Conservation (phyloP, 2,113 vertebrate species). For the Abramis brama region DNA sequence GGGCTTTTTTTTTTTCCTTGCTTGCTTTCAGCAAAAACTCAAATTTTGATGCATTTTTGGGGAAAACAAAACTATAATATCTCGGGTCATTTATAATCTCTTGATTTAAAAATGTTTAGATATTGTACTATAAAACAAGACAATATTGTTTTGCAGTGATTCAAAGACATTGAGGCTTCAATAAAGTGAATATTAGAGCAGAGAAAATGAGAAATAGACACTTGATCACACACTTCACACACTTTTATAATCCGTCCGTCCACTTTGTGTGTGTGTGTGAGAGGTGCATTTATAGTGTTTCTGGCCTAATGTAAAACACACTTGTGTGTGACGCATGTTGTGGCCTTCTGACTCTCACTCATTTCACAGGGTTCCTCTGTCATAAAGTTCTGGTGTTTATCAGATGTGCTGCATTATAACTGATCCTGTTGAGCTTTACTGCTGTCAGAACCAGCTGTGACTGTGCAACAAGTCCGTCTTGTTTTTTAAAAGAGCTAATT, state of each 20-base stretch:
- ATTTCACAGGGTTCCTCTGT: not conserved
- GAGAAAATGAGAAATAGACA: not conserved
- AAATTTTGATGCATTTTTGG: not conserved
- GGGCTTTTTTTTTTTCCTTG: too few species aligned
- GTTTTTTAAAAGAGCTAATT: slow-evolving; percentile 30
- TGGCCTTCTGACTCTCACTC: not conserved
- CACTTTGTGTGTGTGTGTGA: not conserved
- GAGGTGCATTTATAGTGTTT: not conserved
- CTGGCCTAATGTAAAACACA: slow-evolving; percentile 10
- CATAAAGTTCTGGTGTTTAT: not conserved
- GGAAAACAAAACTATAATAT: not conserved
- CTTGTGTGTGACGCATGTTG: slow-evolving; percentile 16
- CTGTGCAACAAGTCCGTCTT: not conserved
- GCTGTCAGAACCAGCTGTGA: slow-evolving; percentile 31
- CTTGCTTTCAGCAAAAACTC: too few species aligned
- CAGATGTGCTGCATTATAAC: not conserved
- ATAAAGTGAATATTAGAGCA: not conserved
- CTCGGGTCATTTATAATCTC: too few species aligned
- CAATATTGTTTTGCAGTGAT: too few species aligned
- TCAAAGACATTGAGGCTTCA: too few species aligned
- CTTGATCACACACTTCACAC: not conserved
- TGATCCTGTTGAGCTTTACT: not conserved
- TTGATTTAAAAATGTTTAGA: not conserved
- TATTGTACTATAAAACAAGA: not conserved
- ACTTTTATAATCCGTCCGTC: not conserved